Conservation (phyloP, 2,888 invertebrate species). For the Euplagia quadripunctaria region DNA sequence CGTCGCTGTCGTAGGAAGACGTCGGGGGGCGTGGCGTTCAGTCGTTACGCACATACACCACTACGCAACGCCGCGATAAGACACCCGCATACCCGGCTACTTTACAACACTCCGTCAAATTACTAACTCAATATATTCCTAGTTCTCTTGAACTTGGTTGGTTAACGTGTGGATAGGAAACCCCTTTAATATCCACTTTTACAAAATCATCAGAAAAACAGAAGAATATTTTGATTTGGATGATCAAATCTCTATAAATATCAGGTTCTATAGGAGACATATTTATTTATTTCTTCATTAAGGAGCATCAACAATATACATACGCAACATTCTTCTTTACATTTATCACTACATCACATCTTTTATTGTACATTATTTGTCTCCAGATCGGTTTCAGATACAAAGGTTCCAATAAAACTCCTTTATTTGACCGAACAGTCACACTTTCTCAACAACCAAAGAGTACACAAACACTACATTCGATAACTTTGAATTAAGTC, state of each 20-base stretch:
- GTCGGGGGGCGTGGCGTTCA: conserved; percentile 78
- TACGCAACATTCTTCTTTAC: too few species aligned
- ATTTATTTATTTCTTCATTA: too few species aligned
- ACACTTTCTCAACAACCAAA: background rate
- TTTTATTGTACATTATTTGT: background rate
- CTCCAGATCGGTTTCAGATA: conserved; percentile 3
- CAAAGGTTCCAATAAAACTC: background rate
- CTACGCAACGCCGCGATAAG: conserved; percentile 77
- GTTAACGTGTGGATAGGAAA: conserved; percentile 46
- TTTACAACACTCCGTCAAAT: conserved; percentile 32
- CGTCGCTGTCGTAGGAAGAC: conserved; percentile 67
- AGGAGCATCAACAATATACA: too few species aligned
- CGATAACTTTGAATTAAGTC: background rate
- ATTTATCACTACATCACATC: too few species aligned
- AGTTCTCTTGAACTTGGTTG: conserved; percentile 36
- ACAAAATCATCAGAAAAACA: conserved; percentile 31
- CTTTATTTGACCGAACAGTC: background rate
- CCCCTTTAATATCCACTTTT: conserved; percentile 29
- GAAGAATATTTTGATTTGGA: conserved; percentile 30
- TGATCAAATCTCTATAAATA: conserved; percentile 27
- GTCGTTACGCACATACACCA: conserved; percentile 79
- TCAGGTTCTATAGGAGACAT: background rate
- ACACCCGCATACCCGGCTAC: conserved; percentile 50
- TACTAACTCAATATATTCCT: conserved; percentile 25
- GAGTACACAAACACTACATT: too few species aligned